Evolutionary conservation across 2,113 vertebrate genomes (phyloP), one percentile per base, ranked within the genome.

Genomic region (Passerina amoena): DNA sequence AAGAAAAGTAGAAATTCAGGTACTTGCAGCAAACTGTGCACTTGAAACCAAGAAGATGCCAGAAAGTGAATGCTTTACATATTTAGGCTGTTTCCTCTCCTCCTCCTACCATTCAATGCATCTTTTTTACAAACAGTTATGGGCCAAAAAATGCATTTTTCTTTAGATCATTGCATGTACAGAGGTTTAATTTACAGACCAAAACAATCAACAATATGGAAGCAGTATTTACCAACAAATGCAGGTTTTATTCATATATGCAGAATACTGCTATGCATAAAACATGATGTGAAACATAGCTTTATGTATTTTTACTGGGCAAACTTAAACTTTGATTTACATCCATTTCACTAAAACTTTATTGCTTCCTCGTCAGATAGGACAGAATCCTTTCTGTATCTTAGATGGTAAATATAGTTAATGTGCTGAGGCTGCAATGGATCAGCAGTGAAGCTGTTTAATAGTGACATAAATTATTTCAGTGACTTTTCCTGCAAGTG

Each of bases 271-370:
- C 38, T 86, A 94, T 61, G 61, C 89, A 95, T 95, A 93, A 97
- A 97, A 92, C 88, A 96, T 95, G 75, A 94, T 86, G 89, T 71
- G 68, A 92, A 95, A 88, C 85, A 79, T 4, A 81, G 96, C 94
- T 85, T 90, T 91, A 94, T 91, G 63, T 92, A 96, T 94, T 97
- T 97, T 97, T 97, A 94, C 92, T 91, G 95, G 95, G 91, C 92
- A 96, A 96, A 96, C 38, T 61, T 95, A 96, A 97, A 91, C 30
- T 90, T 97, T 98, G 97, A 98, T 97, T 98, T 98, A 98, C 59
- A 25, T 87, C 92, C 80, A 72, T 95, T 92, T 97, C 96, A 95
- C 96, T 97, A 96, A 97, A 97, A 96, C 75, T 97, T 98, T 98
- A 97, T 82, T 76, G 95, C 96, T 97, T 97, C 94, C 93, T 98